Evolutionary conservation across 2,797 vertebrate species (phyloP).

Genomic region (Poecile montanus): DNA sequence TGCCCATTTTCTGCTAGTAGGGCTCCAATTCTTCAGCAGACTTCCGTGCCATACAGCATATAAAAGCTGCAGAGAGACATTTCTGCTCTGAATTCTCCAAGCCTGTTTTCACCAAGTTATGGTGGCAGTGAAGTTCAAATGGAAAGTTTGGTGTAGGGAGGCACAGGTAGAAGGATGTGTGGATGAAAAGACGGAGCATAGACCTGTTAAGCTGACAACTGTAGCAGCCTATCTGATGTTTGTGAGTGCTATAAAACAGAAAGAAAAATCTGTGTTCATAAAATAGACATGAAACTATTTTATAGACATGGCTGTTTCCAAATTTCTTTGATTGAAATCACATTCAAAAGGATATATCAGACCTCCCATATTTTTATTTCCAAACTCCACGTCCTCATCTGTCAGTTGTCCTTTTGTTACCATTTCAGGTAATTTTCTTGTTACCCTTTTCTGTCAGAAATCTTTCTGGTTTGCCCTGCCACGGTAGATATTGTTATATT

Average conservation of each 20-base stretch:
- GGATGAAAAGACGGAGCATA: neutral
- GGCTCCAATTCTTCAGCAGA: neutral
- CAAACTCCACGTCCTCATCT: neutral
- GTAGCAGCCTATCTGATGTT: neutral
- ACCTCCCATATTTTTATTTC: neutral
- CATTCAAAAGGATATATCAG: fast-evolving
- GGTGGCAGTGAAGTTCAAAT: neutral
- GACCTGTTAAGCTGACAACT: neutral
- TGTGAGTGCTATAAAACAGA: neutral
- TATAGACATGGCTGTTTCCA: neutral
- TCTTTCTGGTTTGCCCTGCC: neutral
- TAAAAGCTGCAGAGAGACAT: neutral
- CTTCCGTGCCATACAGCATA: neutral
- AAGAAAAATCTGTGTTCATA: neutral
- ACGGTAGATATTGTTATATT: neutral
- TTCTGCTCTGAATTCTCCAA: neutral
- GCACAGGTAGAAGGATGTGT: neutral
- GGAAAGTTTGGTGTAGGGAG: neutral
- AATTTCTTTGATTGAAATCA: neutral
- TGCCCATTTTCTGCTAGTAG: neutral
- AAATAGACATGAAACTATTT: neutral
- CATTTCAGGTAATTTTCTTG: neutral
- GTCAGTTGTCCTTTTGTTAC: neutral
- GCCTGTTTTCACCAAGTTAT: neutral
- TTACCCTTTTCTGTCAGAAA: neutral